phyloP scores from a whole-genome alignment of 2,113 vertebrate species.

The Rhodinocichla rosea region DNA sequence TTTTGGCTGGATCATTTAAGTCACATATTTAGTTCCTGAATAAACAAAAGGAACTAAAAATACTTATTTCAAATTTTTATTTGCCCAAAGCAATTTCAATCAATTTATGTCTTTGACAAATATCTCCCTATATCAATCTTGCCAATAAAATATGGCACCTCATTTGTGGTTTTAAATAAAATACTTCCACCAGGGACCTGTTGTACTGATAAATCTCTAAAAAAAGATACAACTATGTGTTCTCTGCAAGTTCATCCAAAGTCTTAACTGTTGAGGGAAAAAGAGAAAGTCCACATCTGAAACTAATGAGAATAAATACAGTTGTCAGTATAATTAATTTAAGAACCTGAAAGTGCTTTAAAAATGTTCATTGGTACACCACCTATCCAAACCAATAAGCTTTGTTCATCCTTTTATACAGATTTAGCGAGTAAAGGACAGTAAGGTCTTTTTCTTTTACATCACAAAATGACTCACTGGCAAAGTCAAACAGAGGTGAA shows the following conservation, averaged over 20 bases:
- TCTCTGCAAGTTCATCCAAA: background rate
- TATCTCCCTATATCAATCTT: background rate
- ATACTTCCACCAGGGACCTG: background rate
- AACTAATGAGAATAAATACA: background rate
- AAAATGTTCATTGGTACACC: background rate
- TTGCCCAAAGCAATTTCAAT: conserved; percentile 5
- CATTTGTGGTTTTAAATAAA: background rate
- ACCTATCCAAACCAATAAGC: background rate
- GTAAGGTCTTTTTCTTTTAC: background rate
- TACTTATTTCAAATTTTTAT: background rate
- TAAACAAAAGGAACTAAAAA: conserved; percentile 17
- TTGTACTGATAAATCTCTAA: background rate
- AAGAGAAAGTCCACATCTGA: background rate
- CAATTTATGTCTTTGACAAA: background rate
- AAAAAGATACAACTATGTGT: background rate
- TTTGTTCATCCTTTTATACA: background rate
- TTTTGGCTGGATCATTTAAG: background rate
- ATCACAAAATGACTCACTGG: background rate
- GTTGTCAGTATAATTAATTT: background rate
- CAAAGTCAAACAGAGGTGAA: background rate
- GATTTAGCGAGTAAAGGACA: background rate
- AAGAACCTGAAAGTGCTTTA: background rate
- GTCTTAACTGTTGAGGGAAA: background rate
- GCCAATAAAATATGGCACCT: background rate
- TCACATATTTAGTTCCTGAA: background rate